Conservation (phyloP, 2,888 invertebrate species). For the Julus scandinavius region DNA sequence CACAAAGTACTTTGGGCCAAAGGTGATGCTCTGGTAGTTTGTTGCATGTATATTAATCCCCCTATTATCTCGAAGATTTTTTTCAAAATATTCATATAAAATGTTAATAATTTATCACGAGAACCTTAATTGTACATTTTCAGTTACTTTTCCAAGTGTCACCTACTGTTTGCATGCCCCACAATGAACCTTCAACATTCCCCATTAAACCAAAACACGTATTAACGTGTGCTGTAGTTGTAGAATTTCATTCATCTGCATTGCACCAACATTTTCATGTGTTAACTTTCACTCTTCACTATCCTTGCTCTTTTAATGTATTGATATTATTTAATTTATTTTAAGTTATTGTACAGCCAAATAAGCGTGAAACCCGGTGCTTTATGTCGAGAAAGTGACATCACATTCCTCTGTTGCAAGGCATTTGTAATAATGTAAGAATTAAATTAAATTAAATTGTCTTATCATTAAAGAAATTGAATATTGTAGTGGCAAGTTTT, state of each 20-base stretch:
- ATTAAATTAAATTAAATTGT: too few species aligned
- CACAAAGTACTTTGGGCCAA: neutral
- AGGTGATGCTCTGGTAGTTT: neutral
- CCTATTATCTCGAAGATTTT: neutral
- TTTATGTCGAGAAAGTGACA: neutral
- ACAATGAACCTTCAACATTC: neutral
- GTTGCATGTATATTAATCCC: neutral
- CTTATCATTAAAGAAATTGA: too few species aligned
- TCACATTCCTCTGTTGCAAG: constrained; percentile 7
- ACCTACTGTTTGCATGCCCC: neutral
- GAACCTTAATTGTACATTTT: neutral
- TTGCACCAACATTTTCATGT: neutral
- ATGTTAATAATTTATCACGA: neutral
- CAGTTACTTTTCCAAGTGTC: too few species aligned
- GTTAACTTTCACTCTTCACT: neutral
- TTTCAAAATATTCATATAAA: neutral
- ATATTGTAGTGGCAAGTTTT: too few species aligned
- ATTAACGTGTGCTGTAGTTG: neutral
- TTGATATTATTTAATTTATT: constrained; percentile 16
- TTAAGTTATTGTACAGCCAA: too few species aligned
- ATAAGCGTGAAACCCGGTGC: neutral
- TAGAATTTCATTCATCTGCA: neutral
- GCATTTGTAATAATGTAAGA: neutral
- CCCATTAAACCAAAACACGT: neutral
- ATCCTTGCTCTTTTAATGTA: neutral